Conservation (phyloP, 2,797 vertebrate genomes). For the Cygnus olor region DNA sequence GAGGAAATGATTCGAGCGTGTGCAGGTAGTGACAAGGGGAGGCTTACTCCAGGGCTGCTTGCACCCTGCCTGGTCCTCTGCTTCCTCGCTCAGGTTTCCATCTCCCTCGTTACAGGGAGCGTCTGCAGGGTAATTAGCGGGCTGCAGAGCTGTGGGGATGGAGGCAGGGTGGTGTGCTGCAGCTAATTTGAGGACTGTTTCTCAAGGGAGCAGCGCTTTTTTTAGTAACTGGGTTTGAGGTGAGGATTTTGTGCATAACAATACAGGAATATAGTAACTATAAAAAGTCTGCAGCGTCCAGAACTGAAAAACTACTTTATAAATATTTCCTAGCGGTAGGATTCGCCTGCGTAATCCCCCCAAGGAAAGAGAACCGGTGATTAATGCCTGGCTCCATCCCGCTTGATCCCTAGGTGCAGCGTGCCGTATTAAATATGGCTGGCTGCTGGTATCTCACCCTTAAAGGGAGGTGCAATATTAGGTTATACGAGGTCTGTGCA, state of each 20-base stretch:
- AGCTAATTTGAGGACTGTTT: background rate
- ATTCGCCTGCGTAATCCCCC: constrained; percentile 19
- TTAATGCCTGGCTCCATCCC: constrained; percentile 37
- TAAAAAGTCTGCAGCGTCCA: constrained; percentile 15
- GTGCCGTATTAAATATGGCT: constrained; percentile 11
- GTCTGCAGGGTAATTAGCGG: background rate
- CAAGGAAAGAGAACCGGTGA: constrained; percentile 20
- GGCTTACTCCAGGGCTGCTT: background rate
- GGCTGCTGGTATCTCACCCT: background rate
- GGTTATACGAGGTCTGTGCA: background rate
- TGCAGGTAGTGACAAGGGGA: background rate
- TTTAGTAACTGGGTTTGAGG: constrained; percentile 23
- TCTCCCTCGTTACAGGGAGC: background rate
- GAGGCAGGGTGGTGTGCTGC: background rate
- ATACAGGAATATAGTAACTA: background rate
- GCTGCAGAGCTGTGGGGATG: background rate
- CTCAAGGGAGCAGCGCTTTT: background rate
- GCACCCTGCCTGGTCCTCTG: background rate
- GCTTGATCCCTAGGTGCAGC: constrained; percentile 9
- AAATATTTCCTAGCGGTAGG: constrained; percentile 18
- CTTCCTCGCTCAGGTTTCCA: background rate
- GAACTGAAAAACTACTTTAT: constrained; percentile 18
- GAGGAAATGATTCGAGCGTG: constrained; percentile 30
- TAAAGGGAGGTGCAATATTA: constrained; percentile 13
- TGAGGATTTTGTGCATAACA: background rate